Conservation (phyloP, 92 coral and sea anemone genomes). For the Bergia sp. region DNA sequence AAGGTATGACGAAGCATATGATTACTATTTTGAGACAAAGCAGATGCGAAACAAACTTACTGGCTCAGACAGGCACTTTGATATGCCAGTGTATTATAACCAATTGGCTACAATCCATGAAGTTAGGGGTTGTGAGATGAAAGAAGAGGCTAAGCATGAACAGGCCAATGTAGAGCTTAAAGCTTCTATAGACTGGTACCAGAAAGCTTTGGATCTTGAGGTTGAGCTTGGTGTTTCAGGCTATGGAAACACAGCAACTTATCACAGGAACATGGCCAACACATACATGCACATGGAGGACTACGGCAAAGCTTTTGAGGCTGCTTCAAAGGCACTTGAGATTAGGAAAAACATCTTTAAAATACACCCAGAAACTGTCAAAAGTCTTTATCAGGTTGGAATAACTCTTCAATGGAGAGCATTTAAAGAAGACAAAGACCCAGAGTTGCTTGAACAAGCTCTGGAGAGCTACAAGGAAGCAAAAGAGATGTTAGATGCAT, state of each 20-base stretch:
- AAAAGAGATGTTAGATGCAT: not conserved
- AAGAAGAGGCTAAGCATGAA: not conserved
- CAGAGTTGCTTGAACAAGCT: slow-evolving; percentile 10
- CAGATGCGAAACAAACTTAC: slow-evolving; percentile 17
- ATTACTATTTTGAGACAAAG: not conserved
- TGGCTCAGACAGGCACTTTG: slow-evolving; percentile 19
- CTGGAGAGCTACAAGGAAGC: slow-evolving; percentile 12
- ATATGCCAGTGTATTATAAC: slow-evolving; percentile 26
- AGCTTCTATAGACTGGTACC: slow-evolving; percentile 15
- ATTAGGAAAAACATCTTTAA: not conserved
- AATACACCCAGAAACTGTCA: slow-evolving; percentile 14
- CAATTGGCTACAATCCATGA: slow-evolving; percentile 26
- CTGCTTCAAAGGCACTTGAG: slow-evolving; percentile 28
- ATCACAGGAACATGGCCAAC: slow-evolving; percentile 36
- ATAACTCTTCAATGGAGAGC: slow-evolving; percentile 38
- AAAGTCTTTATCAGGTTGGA: slow-evolving; percentile 36
- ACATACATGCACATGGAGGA: slow-evolving; percentile 13
- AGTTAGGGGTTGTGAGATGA: not conserved
- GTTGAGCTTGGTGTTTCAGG: slow-evolving; percentile 29
- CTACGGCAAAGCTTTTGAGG: slow-evolving; percentile 4
- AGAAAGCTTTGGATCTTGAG: slow-evolving; percentile 30
- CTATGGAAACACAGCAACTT: slow-evolving; percentile 38
- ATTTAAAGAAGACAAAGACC: not conserved
- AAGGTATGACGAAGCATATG: slow-evolving; percentile 14
- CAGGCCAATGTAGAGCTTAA: slow-evolving; percentile 8